Conservation (phyloP, 2,113 vertebrate species). For the Calypte anna region DNA sequence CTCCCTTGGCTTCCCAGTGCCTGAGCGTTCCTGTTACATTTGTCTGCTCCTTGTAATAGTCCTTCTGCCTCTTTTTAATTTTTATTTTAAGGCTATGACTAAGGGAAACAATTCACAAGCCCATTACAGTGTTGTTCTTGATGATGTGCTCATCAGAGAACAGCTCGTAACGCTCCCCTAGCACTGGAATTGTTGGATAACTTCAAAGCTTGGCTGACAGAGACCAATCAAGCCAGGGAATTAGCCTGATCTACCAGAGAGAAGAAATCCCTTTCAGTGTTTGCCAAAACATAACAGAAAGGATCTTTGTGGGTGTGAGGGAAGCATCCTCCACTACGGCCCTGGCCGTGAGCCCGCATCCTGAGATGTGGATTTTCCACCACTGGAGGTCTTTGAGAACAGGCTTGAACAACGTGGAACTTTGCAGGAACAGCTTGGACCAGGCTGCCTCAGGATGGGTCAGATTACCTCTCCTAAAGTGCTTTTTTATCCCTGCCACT, state of each 20-base stretch:
- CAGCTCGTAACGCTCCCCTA: neutral
- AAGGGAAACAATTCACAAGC: conserved; percentile 55
- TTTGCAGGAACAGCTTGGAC: neutral
- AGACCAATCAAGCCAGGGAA: neutral
- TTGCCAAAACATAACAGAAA: neutral
- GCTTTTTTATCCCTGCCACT: neutral
- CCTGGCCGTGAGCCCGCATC: neutral
- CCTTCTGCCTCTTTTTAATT: conserved; percentile 3
- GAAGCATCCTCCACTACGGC: neutral
- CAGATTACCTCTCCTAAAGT: neutral
- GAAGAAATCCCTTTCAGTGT: neutral
- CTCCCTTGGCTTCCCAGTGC: neutral
- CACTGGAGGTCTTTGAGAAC: neutral
- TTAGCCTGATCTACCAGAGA: neutral
- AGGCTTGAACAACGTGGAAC: neutral
- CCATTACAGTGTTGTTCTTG: conserved; percentile 17
- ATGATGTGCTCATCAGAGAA: conserved; percentile 3
- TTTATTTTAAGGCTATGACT: conserved; percentile 61
- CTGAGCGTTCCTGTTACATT: conserved; percentile 27
- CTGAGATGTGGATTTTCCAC: neutral
- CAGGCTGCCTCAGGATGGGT: neutral
- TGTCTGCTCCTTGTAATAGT: conserved; percentile 12
- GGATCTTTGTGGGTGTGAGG: neutral
- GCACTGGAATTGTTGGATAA: neutral
- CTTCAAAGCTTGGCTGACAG: conserved; percentile 29